Conservation (phyloP, 2,888 invertebrate species). For the Phaonia tiefii region DNA sequence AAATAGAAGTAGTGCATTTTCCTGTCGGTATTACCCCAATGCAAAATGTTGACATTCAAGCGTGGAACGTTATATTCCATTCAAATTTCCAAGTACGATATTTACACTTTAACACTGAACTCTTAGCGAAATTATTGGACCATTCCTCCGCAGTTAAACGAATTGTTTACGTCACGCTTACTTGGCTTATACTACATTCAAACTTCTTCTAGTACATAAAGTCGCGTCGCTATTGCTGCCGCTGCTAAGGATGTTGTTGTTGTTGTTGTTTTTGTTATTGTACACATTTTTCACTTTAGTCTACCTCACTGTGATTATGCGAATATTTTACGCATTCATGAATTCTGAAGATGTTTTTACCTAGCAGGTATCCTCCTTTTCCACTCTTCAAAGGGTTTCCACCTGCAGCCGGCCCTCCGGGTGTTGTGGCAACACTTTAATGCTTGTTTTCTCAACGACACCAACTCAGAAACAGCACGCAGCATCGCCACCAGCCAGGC, state of each 20-base stretch:
- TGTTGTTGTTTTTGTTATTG: constrained; percentile 17
- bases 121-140: no score
- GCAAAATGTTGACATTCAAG: no score
- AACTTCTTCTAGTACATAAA: not conserved
- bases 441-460: not conserved
- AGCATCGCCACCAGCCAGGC: no score
- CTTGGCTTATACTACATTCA: constrained; percentile 41
- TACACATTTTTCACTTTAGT: constrained; percentile 14
- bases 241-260: not conserved
- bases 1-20: no score
- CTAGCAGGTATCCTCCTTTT: constrained; percentile 25
- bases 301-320: constrained; percentile 59
- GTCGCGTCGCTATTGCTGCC: not conserved
- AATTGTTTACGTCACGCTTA: constrained; percentile 54
- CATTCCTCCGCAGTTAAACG: not conserved
- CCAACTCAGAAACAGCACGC: not conserved
- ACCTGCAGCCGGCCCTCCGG: not conserved
- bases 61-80: no score
- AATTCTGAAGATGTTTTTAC: constrained; percentile 47
- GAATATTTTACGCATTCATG: constrained; percentile 67
- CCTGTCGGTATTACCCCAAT: no score
- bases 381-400: not conserved
- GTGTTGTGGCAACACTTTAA: not conserved
- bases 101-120: no score
- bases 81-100: no score